These are phyloP conservation scores for Clarias gariepinus DNA, from an alignment of 2,113 vertebrate genomes.

Conservation along the genomic window DNA sequence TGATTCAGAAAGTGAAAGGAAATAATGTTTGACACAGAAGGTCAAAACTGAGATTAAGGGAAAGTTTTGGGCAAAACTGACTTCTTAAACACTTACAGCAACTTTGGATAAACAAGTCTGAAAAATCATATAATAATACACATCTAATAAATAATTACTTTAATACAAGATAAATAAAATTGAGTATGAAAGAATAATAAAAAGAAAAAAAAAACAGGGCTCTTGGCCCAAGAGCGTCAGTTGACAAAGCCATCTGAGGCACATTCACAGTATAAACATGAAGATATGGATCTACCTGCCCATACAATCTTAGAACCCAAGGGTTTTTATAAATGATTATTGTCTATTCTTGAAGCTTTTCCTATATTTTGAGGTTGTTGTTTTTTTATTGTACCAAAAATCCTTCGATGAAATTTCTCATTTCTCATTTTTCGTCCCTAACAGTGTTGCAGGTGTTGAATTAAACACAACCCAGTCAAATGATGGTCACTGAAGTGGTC, in stretches of 20 bases:
- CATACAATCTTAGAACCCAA: background rate
- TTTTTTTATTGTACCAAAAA: background rate
- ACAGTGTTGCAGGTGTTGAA: background rate
- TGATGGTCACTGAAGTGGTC: background rate
- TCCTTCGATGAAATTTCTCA: background rate
- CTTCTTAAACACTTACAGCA: background rate
- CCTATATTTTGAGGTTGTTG: background rate
- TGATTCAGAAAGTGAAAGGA: background rate
- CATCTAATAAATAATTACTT: conserved; percentile 32
- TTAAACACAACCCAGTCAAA: background rate
- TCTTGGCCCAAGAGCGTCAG: background rate
- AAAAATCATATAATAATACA: background rate
- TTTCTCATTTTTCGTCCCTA: background rate
- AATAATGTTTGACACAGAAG: background rate
- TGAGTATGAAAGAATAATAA: background rate
- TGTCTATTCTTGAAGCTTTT: background rate
- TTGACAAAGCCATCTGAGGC: background rate
- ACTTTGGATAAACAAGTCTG: background rate
- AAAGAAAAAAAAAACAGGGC: background rate
- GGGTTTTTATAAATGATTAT: background rate
- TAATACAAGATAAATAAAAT: conserved; percentile 29
- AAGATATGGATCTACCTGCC: background rate
- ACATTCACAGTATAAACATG: conserved; percentile 24
- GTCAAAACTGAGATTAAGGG: background rate
- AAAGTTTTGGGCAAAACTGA: background rate